Conservation (phyloP, 2,797 vertebrate genomes). For the Sebastes iracundus region DNA sequence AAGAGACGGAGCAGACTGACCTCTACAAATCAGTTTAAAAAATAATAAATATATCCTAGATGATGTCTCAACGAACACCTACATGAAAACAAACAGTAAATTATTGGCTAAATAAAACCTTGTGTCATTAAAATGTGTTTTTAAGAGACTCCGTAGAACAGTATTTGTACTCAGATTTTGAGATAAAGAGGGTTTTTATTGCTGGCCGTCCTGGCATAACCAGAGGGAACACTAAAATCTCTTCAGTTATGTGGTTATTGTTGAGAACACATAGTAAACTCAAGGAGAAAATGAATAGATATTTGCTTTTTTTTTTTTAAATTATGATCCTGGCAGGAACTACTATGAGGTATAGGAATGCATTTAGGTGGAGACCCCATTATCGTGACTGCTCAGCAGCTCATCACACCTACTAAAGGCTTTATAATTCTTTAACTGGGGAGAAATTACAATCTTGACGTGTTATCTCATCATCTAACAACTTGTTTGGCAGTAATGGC, state of each 20-base stretch:
- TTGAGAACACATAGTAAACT: constrained; percentile 12
- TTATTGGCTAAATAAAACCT: not conserved
- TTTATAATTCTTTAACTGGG: constrained; percentile 34
- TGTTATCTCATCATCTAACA: constrained; percentile 30
- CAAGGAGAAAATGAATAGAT: not conserved
- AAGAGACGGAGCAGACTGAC: not conserved
- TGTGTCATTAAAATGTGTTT: not conserved
- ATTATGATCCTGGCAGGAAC: constrained; percentile 4
- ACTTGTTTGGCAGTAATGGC: constrained; percentile 27
- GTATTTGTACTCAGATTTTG: not conserved
- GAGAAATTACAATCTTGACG: constrained; percentile 23
- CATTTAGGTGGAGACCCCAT: constrained; percentile 10
- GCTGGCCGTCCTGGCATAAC: not conserved
- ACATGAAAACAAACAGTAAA: not conserved
- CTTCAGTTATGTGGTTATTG: not conserved
- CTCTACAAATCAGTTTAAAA: not conserved
- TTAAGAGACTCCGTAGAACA: not conserved
- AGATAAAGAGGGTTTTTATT: constrained; percentile 1
- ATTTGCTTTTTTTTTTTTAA: not conserved
- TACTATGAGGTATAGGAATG: too few species aligned
- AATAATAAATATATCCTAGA: not conserved
- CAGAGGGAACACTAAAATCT: not conserved
- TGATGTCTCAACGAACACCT: not conserved
- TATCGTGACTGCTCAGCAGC: constrained; percentile 8
- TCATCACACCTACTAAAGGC: constrained; percentile 17